Conservation (phyloP, 1,140 invertebrate genomes). For the Bombus superbus region DNA sequence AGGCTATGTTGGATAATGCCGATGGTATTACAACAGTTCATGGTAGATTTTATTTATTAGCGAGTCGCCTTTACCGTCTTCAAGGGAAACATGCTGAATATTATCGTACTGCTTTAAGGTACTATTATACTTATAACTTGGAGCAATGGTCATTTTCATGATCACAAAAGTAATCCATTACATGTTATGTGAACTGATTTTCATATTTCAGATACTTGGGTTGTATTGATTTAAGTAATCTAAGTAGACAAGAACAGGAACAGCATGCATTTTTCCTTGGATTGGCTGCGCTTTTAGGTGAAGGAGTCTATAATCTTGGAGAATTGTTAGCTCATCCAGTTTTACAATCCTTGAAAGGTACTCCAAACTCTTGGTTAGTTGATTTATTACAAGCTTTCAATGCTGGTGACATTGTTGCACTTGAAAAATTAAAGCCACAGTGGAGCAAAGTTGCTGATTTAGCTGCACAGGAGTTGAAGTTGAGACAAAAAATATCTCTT, state of each 20-base stretch:
- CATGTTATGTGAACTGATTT: constrained; percentile 6
- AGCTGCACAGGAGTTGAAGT: constrained; percentile 90
- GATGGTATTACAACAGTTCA: constrained; percentile 97
- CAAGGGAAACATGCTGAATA: constrained; percentile 96
- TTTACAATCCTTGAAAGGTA: constrained; percentile 91
- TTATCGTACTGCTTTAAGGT: constrained; percentile 96
- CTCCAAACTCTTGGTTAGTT: constrained; percentile 94
- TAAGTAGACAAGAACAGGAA: constrained; percentile 87
- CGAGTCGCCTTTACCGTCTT: constrained; percentile 92
- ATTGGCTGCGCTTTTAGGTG: constrained; percentile 96
- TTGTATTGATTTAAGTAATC: constrained; percentile 91
- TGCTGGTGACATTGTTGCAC: constrained; percentile 93
- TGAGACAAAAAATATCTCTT: constrained; percentile 96
- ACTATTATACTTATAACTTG: neutral
- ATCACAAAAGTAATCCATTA: neutral
- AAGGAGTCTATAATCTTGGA: constrained; percentile 98
- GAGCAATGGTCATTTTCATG: neutral
- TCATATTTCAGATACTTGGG: constrained; percentile 89
- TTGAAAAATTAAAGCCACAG: constrained; percentile 91
- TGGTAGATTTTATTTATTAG: constrained; percentile 96
- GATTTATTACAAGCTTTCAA: constrained; percentile 97
- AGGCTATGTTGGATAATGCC: constrained; percentile 92
- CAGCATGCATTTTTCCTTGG: constrained; percentile 96
- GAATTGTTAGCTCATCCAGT: constrained; percentile 98
- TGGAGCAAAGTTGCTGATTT: constrained; percentile 95